Evolutionary conservation across 2,797 vertebrate species (phyloP), one percentile per base, ranked within the genome.

Genomic region (Sarcophilus harrisii): DNA sequence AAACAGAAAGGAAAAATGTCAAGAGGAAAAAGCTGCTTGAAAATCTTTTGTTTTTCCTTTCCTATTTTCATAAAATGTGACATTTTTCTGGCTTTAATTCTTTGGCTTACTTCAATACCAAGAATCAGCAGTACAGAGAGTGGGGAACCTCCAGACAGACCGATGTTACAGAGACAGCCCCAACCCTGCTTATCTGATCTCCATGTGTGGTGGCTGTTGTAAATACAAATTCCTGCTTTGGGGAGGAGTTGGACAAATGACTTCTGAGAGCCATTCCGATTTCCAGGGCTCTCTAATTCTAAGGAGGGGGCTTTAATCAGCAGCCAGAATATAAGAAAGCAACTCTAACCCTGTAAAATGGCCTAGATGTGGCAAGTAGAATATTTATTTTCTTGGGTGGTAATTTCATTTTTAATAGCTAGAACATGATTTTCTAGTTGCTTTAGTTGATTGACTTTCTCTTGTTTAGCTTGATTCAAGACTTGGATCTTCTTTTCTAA

Each of bases 401-500:
- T n/a, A 3, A 99, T 99, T 91, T 99, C 98, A 60, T 98, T 96
- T 97, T 97, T 98, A 95, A 99, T 98, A 29, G 98, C 95, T 66
- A 98, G 98, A 21, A 98, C 99, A 45, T 93, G 93, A 90, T 98
- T 93, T 93, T 99, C 98, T 55, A 99, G 95, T 90, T 94, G 89
- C 58, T 97, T 98, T 60, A 99, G 97, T 95, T 99, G 98, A 52
- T 98, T 97, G 57, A 97, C 98, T 97, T 99, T 99, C 9, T 99
- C 97, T 94, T 98, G 97, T 97, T 99, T 99, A 32, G 92, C 98
- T 97, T 97, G 96, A 93, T 98, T 98, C 94, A 99, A 97, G 59
- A 98, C 96, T 95, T 98, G 97, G 96, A 99, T 99, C 97, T 97
- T 99, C 98, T 98, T 98, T 98, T 99, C 99, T 98, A 99, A 97